Evolutionary conservation across 2,888 invertebrate species (phyloP), one percentile per base, ranked within the genome.

Genomic region (Oeneis ivallda): DNA sequence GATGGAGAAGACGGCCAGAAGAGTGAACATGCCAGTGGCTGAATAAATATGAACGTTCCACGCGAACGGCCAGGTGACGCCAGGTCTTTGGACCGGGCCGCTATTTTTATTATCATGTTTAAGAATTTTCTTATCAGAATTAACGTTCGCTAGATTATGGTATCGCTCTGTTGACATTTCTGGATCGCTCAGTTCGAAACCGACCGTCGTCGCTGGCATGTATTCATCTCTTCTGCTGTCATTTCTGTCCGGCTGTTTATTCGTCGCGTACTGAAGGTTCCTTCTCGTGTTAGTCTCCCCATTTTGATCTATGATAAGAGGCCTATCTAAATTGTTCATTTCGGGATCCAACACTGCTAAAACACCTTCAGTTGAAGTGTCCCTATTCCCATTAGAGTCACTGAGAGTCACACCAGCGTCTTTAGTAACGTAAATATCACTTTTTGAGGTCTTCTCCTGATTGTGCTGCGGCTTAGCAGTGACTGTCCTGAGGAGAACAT

Each of bases 41-140:
- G 96, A 87, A 87, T 98, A 98, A 6, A 98, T 95, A 81, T 98
- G 98, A 9, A 98, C 94, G 77, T 97, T 96, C 98, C 98, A 98
- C 1, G 97, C 97, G 72, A 96, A 95, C 0, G 95, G 94, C 95
- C 96, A 96, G 0, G 95, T 95, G 0, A 92, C 92, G 1, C 93
- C 93, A 0, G 93, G 87, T 17, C 92, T 84, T 71, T 92, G 92
- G 0, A 92, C 80, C 0, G 88, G 84, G 1, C 84, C 87, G 60
- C 75, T 83, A 39, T 77, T 83, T 70, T 92, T 92, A 0, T 81
- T 68, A 65, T 92, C 89, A 65, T 88, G 89, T 66, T 90, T 89
- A 41, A 87, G 71, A 26, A 85, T 82, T 74, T 92, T 92, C 76
- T 89, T 92, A 74, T 91, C 92, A 4, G 89, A 89, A 77, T 94